Evolutionary conservation across 2,113 vertebrate species (phyloP).

Genomic region (Sceloporus tristichus): DNA sequence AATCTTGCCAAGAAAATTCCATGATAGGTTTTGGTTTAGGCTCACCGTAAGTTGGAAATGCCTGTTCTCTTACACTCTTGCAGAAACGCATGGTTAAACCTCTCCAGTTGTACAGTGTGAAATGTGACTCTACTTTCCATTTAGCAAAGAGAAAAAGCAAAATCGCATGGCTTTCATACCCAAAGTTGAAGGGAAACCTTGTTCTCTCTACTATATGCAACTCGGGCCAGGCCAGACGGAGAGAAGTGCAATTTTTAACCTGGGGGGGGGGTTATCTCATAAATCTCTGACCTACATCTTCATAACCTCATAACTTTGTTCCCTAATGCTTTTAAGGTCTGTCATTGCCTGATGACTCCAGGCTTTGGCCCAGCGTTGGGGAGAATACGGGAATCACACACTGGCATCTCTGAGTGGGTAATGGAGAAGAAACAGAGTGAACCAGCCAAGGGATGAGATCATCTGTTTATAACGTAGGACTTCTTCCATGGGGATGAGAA

Average conservation of each 20-base stretch:
- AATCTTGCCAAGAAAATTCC: no score
- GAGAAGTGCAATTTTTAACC: neutral
- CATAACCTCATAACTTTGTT: neutral
- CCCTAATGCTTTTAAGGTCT: slow-evolving; percentile 16
- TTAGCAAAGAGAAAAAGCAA: neutral
- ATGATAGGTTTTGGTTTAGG: no score
- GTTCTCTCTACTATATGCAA: neutral
- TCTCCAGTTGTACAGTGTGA: neutral
- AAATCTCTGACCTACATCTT: neutral
- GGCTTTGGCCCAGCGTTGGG: slow-evolving; percentile 6
- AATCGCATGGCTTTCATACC: neutral
- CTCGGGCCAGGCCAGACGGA: no score
- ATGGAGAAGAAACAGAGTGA: slow-evolving; percentile 38
- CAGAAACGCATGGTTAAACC: neutral
- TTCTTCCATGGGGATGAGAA: slow-evolving; percentile 21
- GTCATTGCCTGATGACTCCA: slow-evolving; percentile 4
- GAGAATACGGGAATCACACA: slow-evolving; percentile 35
- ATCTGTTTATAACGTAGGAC: slow-evolving; percentile 35
- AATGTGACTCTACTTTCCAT: neutral
- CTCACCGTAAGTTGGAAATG: no score
- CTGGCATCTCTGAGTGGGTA: slow-evolving; percentile 28
- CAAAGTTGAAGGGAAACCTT: neutral
- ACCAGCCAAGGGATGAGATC: slow-evolving; percentile 40
- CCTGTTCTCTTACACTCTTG: no score
- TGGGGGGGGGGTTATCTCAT: no score